These are phyloP conservation scores for Drepana arcuata DNA, from an alignment of 1,140 invertebrate genomes.

Conservation along the genomic window DNA sequence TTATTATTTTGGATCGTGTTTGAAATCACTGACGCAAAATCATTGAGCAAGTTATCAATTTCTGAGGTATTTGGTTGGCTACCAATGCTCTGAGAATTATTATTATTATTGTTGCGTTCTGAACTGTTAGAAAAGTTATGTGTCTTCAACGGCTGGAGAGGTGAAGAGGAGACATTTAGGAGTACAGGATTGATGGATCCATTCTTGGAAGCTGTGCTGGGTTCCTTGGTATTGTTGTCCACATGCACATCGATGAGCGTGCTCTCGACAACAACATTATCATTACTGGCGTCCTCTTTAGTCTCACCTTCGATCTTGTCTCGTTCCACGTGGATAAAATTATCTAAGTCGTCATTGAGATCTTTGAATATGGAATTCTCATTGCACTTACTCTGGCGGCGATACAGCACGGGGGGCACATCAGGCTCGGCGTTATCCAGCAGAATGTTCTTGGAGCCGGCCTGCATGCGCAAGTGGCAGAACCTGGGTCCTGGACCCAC, in stretches of 20 bases:
- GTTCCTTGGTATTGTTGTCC: constrained; percentile 53
- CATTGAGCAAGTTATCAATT: constrained; percentile 48
- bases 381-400: constrained; percentile 69
- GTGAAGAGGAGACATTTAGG: constrained; percentile 56
- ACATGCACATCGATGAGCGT: constrained; percentile 61
- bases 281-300: constrained; percentile 36
- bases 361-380: constrained; percentile 63
- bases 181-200: constrained; percentile 50
- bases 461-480: constrained; percentile 80
- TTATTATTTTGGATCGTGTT: constrained; percentile 23
- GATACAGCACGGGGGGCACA: constrained; percentile 78
- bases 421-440: constrained; percentile 82
- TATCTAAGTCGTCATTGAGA: constrained; percentile 48
- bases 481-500: constrained; percentile 76
- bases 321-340: constrained; percentile 51
- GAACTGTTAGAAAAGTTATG: constrained; percentile 53
- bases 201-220: constrained; percentile 26
- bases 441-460: constrained; percentile 83
- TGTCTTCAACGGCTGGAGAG: constrained; percentile 54
- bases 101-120: constrained; percentile 50
- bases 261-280: constrained; percentile 54
- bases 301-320: constrained; percentile 36
- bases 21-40: constrained; percentile 38
- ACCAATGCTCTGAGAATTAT: constrained; percentile 41
- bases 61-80: constrained; percentile 44